phyloP scores from a whole-genome alignment of 2,113 vertebrate genomes.

The Chaetodon auriga region DNA sequence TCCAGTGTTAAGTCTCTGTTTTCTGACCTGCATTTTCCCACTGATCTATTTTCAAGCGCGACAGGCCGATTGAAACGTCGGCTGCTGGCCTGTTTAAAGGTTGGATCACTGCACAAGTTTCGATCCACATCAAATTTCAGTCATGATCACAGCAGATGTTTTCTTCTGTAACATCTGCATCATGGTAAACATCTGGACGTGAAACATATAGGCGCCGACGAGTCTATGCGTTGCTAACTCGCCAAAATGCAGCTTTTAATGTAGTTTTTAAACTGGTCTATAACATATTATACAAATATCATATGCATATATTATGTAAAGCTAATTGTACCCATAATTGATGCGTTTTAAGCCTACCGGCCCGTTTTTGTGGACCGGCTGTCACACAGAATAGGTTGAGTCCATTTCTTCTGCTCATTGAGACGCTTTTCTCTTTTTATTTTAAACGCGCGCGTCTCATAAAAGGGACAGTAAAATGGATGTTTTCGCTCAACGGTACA shows the following conservation, averaged over 20 bases:
- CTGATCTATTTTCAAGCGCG: background rate
- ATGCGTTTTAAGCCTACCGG: background rate
- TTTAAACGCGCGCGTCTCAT: constrained; percentile 14
- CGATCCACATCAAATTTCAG: constrained; percentile 26
- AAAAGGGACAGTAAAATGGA: constrained; percentile 31
- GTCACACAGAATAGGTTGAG: background rate
- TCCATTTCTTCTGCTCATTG: background rate
- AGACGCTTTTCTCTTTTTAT: constrained; percentile 5
- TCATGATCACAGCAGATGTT: constrained; percentile 36
- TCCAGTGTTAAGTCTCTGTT: background rate
- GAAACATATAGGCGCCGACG: constrained; percentile 10
- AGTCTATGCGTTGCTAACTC: constrained; percentile 5
- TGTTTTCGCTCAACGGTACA: constrained; percentile 12
- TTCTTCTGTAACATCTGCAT: constrained; percentile 33
- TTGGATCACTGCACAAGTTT: background rate
- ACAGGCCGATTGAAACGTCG: background rate
- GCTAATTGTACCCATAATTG: background rate
- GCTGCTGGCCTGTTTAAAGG: background rate
- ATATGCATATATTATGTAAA: background rate
- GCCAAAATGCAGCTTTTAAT: constrained; percentile 4
- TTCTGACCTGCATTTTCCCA: background rate
- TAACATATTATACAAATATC: background rate
- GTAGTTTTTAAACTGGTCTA: background rate
- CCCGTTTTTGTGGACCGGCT: background rate
- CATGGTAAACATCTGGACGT: constrained; percentile 61